Evolutionary conservation across 2,888 invertebrate genomes (phyloP), one percentile per base, ranked within the genome.

Genomic region (Mechanitis messenoides): DNA sequence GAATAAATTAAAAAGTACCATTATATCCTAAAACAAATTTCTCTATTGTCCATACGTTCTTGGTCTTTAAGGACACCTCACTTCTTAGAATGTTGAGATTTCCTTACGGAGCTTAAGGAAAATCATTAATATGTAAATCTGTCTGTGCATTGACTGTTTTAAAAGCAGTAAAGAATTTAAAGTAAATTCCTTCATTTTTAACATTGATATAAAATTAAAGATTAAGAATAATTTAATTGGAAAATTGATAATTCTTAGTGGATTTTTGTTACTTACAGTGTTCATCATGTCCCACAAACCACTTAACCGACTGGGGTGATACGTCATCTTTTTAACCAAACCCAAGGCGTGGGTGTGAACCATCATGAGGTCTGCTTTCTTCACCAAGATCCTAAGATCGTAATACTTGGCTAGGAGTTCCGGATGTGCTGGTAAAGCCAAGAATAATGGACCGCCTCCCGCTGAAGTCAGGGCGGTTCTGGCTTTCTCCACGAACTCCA

Each of bases 281-380:
- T 95, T 95, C 79, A 94, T 92, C 91, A 94, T 93, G 72, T 95
- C 95, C 91, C 94, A 94, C 56, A 94, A 78, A 0, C 95, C 95
- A 76, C 94, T 94, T 69, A 95, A 80, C 61, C 95, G 84, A 72
- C 94, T 94, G 0, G 94, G 94, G 76, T 95, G 95, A 77, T 93
- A 95, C 2, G 95, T 93, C 81, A 92, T 93, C 74, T 93, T 93
- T 73, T 91, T 91, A 70, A 92, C 92, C 46, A 91, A 81, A 0
- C 92, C 92, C 80, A 95, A 77, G 56, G 92, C 92, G 70, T 94
- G 92, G 0, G 94, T 94, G 72, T 94, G 91, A 55, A 94, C 84
- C 72, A 93, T 91, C 85, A 94, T 93, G 57, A 92, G 80, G 72
- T 94, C 93, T 53, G 92, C 92, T 68, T 92, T 91, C 80, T 94